Evolutionary conservation across 2,888 invertebrate species (phyloP).

Genomic region (Periphyllus acericola): DNA sequence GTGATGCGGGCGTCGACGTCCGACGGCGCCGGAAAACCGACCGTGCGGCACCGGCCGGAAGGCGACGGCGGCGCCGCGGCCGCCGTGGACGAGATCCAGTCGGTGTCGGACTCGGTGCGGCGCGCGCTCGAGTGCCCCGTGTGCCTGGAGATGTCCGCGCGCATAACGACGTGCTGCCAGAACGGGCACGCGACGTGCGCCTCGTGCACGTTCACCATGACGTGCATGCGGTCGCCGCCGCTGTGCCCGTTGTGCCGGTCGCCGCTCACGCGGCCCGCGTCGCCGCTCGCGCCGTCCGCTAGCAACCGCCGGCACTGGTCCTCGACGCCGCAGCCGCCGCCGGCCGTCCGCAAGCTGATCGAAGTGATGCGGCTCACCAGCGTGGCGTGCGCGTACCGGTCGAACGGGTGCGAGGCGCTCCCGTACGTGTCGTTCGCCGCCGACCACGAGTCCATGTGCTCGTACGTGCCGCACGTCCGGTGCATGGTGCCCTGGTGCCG

Average conservation of each 20-base stretch:
- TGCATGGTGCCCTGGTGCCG: constrained; percentile 34
- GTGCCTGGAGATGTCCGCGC: constrained; percentile 17
- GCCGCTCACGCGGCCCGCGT: background rate
- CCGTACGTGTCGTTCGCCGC: background rate
- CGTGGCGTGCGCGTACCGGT: constrained; percentile 6
- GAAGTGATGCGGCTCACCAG: background rate
- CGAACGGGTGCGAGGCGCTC: background rate
- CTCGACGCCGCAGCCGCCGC: background rate
- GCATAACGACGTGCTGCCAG: constrained; percentile 2
- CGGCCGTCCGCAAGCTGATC: background rate
- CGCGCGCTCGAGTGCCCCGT: constrained; percentile 37
- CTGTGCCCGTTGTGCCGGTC: constrained; percentile 20
- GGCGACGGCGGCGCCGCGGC: fast-evolving
- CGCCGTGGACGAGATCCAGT: background rate
- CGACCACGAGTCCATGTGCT: background rate
- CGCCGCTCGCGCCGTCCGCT: too few species aligned
- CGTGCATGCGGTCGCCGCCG: background rate
- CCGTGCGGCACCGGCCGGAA: background rate
- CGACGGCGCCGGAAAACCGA: background rate
- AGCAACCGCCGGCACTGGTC: background rate
- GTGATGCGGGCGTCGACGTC: background rate
- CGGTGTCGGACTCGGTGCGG: constrained; percentile 29
- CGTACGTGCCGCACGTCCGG: background rate
- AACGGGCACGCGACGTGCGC: constrained; percentile 31
- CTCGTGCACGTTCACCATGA: background rate